These are phyloP conservation scores for Clarias batrachus DNA, from an alignment of 2,113 vertebrate genomes.

Conservation along the genomic window DNA sequence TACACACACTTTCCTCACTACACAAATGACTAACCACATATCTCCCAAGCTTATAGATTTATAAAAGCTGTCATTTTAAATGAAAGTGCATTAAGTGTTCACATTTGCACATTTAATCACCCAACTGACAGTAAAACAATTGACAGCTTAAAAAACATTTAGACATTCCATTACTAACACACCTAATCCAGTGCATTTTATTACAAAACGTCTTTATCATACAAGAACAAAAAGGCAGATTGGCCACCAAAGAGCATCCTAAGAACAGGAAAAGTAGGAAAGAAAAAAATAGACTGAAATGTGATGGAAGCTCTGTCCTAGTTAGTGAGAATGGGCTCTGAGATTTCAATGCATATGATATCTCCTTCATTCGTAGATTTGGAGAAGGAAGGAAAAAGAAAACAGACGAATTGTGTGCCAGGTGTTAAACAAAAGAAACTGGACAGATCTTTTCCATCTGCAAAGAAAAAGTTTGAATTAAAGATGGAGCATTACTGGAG, in stretches of 20 bases:
- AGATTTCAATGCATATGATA: neutral
- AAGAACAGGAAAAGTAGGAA: neutral
- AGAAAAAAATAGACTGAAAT: conserved; percentile 26
- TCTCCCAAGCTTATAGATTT: neutral
- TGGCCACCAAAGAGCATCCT: conserved; percentile 1
- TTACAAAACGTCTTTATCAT: conserved; percentile 1
- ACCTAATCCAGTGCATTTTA: conserved; percentile 11
- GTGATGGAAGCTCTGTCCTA: conserved; percentile 44
- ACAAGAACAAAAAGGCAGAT: neutral
- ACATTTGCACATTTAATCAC: neutral
- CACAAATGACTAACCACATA: neutral
- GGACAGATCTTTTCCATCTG: too few relatives aligned
- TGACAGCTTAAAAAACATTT: neutral
- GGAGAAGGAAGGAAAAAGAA: neutral
- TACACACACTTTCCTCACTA: neutral
- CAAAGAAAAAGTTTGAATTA: neutral
- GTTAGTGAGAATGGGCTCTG: conserved; percentile 39
- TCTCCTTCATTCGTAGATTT: conserved; percentile 28
- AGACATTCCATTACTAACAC: neutral
- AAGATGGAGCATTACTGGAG: neutral
- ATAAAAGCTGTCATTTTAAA: neutral
- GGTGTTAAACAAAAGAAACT: neutral
- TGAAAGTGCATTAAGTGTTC: too few relatives aligned
- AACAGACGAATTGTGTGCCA: neutral
- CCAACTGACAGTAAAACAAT: neutral